These are phyloP conservation scores for Drosophila buzzatii DNA, from an alignment of 2,888 invertebrate genomes.

Conservation along the genomic window DNA sequence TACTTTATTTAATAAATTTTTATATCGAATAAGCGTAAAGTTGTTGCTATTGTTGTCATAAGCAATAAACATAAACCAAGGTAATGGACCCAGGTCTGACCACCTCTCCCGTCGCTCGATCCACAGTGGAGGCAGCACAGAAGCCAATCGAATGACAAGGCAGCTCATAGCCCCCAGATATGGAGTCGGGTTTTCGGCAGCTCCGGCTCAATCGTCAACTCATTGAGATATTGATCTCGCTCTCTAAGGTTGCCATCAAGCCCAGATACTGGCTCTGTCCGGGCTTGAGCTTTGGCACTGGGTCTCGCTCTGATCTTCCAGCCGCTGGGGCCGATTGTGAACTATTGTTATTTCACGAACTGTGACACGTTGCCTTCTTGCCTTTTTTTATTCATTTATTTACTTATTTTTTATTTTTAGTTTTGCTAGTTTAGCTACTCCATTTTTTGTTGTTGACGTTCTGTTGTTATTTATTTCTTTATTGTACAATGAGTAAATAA, in stretches of 20 bases:
- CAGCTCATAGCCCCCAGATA: slow-evolving; percentile 50
- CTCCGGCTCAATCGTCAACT: slow-evolving; percentile 77
- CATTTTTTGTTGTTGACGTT: slow-evolving; percentile 44
- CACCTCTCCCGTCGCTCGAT: background rate
- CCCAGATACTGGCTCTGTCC: slow-evolving; percentile 11
- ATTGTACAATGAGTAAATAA: slow-evolving; percentile 80
- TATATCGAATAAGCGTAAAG: slow-evolving; percentile 46
- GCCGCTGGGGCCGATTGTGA: slow-evolving; percentile 75
- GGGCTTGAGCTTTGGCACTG: slow-evolving; percentile 23
- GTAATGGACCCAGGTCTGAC: slow-evolving; percentile 29
- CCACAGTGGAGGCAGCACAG: slow-evolving; percentile 45
- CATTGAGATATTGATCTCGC: slow-evolving; percentile 76
- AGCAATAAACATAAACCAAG: slow-evolving; percentile 70
- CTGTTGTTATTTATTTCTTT: slow-evolving; percentile 75
- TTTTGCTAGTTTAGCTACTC: slow-evolving; percentile 42
- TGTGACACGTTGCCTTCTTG: slow-evolving; percentile 73
- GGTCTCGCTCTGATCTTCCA: slow-evolving; percentile 65
- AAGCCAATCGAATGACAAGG: slow-evolving; percentile 76
- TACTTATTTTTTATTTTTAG: background rate
- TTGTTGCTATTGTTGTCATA: slow-evolving; percentile 50
- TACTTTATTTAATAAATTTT: slow-evolving; percentile 39
- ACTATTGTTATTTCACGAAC: slow-evolving; percentile 81
- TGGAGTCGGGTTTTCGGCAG: slow-evolving; percentile 61
- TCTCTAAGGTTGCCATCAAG: slow-evolving; percentile 9
- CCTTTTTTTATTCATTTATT: background rate